Conservation (phyloP, 64 coral and sea anemone species). For the Astreopora myriophthalma region DNA sequence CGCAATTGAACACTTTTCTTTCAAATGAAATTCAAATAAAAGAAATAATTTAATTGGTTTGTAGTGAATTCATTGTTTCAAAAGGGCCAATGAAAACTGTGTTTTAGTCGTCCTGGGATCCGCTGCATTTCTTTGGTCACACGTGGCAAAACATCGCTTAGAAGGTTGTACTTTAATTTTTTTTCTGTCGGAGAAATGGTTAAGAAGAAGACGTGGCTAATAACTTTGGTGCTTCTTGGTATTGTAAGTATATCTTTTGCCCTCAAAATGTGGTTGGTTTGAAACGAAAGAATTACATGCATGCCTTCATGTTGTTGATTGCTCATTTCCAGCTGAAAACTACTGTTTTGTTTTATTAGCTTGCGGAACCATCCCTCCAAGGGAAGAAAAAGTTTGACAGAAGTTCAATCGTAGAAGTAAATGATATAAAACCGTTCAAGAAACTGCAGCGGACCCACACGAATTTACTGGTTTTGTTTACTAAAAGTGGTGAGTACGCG, state of each 20-base stretch:
- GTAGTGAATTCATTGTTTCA: not conserved
- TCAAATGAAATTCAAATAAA: not conserved
- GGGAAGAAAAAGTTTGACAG: conserved; percentile 77
- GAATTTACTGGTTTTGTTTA: conserved; percentile 95
- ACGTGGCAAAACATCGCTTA: conserved; percentile 64
- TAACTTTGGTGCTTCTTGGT: not conserved
- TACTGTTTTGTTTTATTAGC: conserved; percentile 32
- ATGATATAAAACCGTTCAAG: conserved; percentile 94
- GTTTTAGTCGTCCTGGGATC: not conserved
- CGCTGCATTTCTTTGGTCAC: not conserved
- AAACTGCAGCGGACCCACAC: conserved; percentile 94
- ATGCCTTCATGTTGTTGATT: not conserved
- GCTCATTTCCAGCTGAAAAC: not conserved
- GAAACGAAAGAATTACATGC: not conserved
- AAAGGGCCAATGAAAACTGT: conserved; percentile 70
- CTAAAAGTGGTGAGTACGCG: conserved; percentile 70
- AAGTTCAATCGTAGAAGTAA: conserved; percentile 75
- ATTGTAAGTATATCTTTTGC: conserved; percentile 9
- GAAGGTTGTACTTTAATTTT: not conserved
- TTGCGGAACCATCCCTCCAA: not conserved
- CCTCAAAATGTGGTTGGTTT: not conserved
- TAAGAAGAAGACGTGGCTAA: not conserved
- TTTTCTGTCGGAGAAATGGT: not conserved
- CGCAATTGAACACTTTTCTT: not conserved
- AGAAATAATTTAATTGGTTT: conserved; percentile 50